Base-by-base conservation (phyloP, 2,888 invertebrate species). In the Diplazon laetatorius region DNA sequence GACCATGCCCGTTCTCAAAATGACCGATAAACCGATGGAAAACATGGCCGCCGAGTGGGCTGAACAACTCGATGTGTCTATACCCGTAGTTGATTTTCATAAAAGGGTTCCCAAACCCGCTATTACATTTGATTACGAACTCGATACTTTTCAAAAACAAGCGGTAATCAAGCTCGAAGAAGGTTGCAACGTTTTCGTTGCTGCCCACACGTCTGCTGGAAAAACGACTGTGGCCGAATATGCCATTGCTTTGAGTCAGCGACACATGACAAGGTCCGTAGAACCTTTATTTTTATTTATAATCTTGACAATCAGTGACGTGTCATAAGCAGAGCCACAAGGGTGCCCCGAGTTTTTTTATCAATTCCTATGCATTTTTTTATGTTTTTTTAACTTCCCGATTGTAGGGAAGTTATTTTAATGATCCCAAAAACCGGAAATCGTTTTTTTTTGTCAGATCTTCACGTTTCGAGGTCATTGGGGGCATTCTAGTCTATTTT, bases 171-270 rank as follows among this genome's bases (percentile, higher is more conserved):
- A 97, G 89, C 91, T 99, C 69, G 99, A 99, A 91, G 95, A 97
- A 86, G 96, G 97, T 12, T 96, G 98, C 85, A 97, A 98, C 89
- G 98, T 99, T 0, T 99, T 99, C 91, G 99, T 99, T 0, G 98
- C 99, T 0, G 99, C 99, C 0, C 99, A 99, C 89, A 99, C 99
- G 0, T 99, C 99, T 0, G 99, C 99, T 0, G 98, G 97, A 22
- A 99, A 99, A 92, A 99, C 99, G 0, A 99, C 98, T 0, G 98
- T 99, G 0, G 99, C 99, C 0, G 99, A 99, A 92, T 99, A 99
- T 91, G 99, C 99, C 0, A 98, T 99, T 83, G 99, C 99, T 0
- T 93, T 99, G 87, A 97, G 98, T 0, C 95, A 97, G 86, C 95
- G 95, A 83, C 97, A 98, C 91, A 96, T 96, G 93, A 98, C 98